A percentile compares a stretch with the other conserved stretches of the same genome.
Evolutionary conservation across 1,140 invertebrate species (phyloP).

Genomic region (Conus betulinus): DNA sequence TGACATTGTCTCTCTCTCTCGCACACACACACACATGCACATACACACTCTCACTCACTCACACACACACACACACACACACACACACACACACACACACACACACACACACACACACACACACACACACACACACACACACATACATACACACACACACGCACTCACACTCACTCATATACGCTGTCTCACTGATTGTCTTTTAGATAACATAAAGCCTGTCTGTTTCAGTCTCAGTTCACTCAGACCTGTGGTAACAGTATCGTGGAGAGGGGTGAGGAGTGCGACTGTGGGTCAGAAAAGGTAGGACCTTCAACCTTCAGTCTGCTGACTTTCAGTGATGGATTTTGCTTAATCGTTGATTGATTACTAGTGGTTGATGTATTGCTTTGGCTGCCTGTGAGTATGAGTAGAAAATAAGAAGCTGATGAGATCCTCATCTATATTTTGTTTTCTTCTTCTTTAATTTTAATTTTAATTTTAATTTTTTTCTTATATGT

Average conservation of each 20-base stretch:
- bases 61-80: neutral
- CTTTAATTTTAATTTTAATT: too few species aligned
- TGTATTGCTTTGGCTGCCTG: slow-evolving; percentile 74
- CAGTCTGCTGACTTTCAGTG: too few species aligned
- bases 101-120: neutral
- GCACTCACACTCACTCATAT: neutral
- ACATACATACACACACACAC: neutral
- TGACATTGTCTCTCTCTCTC: too few species aligned
- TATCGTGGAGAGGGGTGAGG: slow-evolving; percentile 94
- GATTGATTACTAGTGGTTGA: neutral
- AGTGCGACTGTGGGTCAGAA: slow-evolving; percentile 82
- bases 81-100: neutral
- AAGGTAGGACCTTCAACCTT: slow-evolving; percentile 57
- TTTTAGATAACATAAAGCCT: neutral
- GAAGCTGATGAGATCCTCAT: too few species aligned
- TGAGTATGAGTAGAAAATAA: too few species aligned
- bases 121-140: neutral
- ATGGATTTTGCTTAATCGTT: slow-evolving; percentile 80
- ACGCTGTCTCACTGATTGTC: too few species aligned
- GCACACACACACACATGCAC: neutral
- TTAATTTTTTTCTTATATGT: too few species aligned
- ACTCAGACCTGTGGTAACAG: slow-evolving; percentile 88
- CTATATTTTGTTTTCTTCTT: too few species aligned
- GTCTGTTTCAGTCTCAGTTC: slow-evolving; percentile 61
- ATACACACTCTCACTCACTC: neutral